phyloP scores from a whole-genome alignment of 2,113 vertebrate species.

The Callorhinus ursinus region DNA sequence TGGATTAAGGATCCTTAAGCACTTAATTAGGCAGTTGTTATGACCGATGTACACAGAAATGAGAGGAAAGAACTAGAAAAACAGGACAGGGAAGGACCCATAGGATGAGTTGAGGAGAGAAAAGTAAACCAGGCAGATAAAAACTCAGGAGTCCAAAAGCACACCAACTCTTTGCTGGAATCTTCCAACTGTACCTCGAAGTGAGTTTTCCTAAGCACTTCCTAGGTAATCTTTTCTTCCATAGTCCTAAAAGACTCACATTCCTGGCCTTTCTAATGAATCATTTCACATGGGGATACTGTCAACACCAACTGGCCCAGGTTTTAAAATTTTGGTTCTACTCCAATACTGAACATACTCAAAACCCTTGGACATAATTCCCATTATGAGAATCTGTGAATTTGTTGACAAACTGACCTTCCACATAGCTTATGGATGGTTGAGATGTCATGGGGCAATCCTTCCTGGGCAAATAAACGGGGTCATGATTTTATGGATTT shows the following conservation, averaged over 20 bases:
- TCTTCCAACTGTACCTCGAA: background rate
- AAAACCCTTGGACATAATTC: background rate
- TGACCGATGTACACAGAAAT: background rate
- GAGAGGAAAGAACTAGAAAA: background rate
- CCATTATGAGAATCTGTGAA: background rate
- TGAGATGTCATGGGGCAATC: fast-evolving
- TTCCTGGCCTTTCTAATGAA: background rate
- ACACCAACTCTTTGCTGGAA: fast-evolving
- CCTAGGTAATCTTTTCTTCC: background rate
- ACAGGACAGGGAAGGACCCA: fast-evolving
- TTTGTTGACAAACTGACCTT: background rate
- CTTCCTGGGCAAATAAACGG: background rate
- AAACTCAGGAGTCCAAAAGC: background rate
- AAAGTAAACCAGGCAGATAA: background rate
- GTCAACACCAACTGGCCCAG: background rate
- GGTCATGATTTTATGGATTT: background rate
- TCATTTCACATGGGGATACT: background rate
- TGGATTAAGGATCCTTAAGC: no score
- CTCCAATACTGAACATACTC: background rate
- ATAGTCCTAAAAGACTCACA: background rate
- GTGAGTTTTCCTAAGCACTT: background rate
- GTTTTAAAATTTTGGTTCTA: background rate
- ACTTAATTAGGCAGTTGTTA: background rate
- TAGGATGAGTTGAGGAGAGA: background rate
- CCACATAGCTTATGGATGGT: background rate